These are phyloP conservation scores for Otolemur garnettii DNA, from an alignment of 2,113 vertebrate species.

Conservation along the genomic window DNA sequence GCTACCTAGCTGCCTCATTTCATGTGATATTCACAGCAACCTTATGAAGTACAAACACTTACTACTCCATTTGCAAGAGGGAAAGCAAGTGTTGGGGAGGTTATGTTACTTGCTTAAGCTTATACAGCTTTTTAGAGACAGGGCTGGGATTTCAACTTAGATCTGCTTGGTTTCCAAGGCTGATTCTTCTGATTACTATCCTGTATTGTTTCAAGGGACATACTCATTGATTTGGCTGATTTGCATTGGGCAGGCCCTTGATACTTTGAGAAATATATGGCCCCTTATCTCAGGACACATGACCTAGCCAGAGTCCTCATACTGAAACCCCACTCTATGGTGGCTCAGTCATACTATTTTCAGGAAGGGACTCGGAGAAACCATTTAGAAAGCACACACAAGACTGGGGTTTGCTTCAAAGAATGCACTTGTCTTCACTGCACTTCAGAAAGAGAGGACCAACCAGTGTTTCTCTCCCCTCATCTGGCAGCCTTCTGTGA, in stretches of 20 bases:
- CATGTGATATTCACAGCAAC: neutral
- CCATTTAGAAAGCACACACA: neutral
- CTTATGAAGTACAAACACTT: neutral
- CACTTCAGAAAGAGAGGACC: neutral
- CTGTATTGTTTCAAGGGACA: neutral
- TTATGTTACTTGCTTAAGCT: neutral
- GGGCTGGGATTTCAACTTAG: neutral
- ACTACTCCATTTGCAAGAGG: neutral
- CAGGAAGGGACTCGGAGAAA: neutral
- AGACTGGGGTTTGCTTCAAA: neutral
- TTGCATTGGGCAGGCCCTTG: neutral
- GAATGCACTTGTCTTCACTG: neutral
- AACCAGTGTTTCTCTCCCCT: conserved; percentile 23
- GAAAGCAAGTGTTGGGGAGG: neutral
- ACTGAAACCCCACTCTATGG: neutral
- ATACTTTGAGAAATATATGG: neutral
- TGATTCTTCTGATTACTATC: neutral
- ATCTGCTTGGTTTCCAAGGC: neutral
- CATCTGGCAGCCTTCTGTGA: conserved; percentile 65
- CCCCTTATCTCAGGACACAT: neutral
- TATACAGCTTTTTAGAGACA: neutral
- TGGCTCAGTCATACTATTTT: neutral
- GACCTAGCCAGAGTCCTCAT: neutral
- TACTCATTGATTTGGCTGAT: neutral
- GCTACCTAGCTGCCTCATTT: neutral